Evolutionary conservation across 2,797 vertebrate genomes (phyloP).

Genomic region (Sebastes nivosus): DNA sequence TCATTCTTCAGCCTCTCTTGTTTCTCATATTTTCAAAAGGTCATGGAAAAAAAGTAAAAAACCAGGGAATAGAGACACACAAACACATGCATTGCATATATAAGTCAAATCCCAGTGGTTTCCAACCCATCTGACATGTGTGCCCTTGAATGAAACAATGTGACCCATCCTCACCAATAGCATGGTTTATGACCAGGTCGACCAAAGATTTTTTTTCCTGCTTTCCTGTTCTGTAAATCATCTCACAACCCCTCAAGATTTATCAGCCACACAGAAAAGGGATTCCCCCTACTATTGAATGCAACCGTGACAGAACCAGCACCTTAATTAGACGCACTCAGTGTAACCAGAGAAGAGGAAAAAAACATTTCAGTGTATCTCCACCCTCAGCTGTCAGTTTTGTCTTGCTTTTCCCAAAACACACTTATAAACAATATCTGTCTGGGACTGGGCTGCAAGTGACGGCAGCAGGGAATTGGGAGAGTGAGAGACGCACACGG

Average conservation of each 20-base stretch:
- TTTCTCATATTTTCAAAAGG: slow-evolving; percentile 7
- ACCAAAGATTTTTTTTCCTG: not conserved
- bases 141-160: not conserved
- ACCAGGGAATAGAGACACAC: not conserved
- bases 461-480: slow-evolving; percentile 19
- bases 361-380: slow-evolving; percentile 6
- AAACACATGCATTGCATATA: not conserved
- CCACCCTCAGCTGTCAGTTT: slow-evolving; percentile 39
- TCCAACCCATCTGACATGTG: not conserved
- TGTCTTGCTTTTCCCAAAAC: slow-evolving; percentile 36
- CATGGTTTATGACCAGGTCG: not conserved
- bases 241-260: not conserved
- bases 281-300: not conserved
- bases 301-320: slow-evolving; percentile 6
- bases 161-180: not conserved
- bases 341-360: slow-evolving; percentile 22
- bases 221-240: not conserved
- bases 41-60: not conserved
- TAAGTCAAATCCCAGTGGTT: not conserved
- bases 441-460: slow-evolving; percentile 25
- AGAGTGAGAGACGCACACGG: slow-evolving; percentile 16
- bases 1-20: slow-evolving; percentile 5
- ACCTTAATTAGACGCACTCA: slow-evolving; percentile 17
- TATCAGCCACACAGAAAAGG: slow-evolving; percentile 1
- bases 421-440: slow-evolving; percentile 39